A percentile compares a stretch with the other conserved stretches of the same genome.
These are phyloP conservation scores for Reticulitermes speratus DNA, from an alignment of 1,140 invertebrate species.

Conservation along the genomic window DNA sequence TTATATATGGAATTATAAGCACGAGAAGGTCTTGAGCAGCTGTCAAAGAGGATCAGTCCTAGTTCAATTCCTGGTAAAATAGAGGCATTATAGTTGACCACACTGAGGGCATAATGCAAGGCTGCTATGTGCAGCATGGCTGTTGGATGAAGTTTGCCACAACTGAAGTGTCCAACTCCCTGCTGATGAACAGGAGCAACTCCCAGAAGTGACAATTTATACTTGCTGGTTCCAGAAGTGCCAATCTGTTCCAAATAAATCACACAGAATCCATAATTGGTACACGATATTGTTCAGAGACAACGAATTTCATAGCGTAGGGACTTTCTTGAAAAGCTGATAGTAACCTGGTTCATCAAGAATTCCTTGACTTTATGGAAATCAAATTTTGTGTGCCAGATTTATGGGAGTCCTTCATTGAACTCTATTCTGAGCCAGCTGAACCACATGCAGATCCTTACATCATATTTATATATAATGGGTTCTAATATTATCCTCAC, in stretches of 20 bases:
- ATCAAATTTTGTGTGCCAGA: no score
- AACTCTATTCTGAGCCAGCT: no score
- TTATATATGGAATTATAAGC: constrained; percentile 6
- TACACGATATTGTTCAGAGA: neutral
- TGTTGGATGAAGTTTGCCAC: neutral
- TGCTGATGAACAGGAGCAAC: neutral
- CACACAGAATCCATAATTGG: no score
- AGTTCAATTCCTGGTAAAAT: constrained; percentile 5
- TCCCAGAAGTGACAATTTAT: neutral
- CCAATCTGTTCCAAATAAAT: neutral
- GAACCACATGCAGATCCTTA: no score
- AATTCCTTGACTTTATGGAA: no score
- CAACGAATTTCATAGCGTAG: neutral
- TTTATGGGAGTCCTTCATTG: no score
- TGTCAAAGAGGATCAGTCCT: neutral
- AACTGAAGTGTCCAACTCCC: neutral
- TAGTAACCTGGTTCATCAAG: no score
- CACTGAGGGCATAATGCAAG: neutral
- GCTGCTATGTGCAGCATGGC: neutral
- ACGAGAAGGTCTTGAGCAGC: neutral
- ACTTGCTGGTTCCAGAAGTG: neutral
- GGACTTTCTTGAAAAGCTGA: no score
- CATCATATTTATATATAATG: no score
- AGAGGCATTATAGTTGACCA: neutral
- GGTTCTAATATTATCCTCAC: no score